Evolutionary conservation across 2,113 vertebrate genomes (phyloP).

Genomic region (Bothrops jararaca): DNA sequence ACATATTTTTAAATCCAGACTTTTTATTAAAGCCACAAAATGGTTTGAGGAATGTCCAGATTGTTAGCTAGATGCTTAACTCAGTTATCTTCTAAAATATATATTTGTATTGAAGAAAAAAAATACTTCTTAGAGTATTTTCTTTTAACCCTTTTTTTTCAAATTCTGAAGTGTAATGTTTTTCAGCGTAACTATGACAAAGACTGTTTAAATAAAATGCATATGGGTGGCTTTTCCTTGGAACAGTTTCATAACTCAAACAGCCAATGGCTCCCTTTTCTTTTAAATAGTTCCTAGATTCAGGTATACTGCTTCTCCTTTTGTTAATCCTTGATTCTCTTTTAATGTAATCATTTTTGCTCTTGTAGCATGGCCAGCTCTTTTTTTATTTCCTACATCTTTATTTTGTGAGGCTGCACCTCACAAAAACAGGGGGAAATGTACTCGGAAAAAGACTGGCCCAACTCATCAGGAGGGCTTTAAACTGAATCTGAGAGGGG

Average conservation of each 20-base stretch:
- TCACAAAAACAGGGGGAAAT: too few species aligned
- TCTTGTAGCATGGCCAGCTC: not conserved
- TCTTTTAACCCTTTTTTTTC: slow-evolving; percentile 51
- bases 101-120: not conserved
- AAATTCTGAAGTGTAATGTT: slow-evolving; percentile 62
- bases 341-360: not conserved
- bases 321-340: not conserved
- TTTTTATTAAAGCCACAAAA: not conserved
- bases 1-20: not conserved
- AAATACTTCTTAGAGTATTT: not conserved
- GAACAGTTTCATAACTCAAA: not conserved
- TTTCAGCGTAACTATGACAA: slow-evolving; percentile 46
- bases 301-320: not conserved
- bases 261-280: not conserved
- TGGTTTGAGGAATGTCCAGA: not conserved
- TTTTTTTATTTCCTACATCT: not conserved
- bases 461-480: too few species aligned
- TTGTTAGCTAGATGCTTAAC: slow-evolving; percentile 15
- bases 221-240: not conserved
- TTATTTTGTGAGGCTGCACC: not conserved
- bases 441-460: too few species aligned
- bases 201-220: slow-evolving; percentile 34
- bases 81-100: slow-evolving; percentile 10
- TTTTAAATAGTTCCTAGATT: not conserved
- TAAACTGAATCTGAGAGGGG: too few species aligned